phyloP scores from a whole-genome alignment of 1,140 invertebrate genomes.

The Drosophila kepulauana region DNA sequence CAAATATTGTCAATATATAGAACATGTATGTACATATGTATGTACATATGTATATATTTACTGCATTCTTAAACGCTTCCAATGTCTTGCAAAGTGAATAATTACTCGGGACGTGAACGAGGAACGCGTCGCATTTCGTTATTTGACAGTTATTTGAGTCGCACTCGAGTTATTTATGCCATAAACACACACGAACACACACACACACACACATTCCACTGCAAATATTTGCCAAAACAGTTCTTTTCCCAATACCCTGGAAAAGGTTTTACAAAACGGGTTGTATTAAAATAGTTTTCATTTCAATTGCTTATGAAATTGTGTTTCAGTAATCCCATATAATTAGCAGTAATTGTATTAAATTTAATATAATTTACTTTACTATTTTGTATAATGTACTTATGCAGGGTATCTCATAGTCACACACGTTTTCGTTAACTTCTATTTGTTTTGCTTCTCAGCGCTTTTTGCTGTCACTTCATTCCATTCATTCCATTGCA shows the following conservation, averaged over 20 bases:
- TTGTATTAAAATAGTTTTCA: too few species aligned
- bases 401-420: neutral
- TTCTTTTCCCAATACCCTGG: neutral
- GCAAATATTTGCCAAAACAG: constrained; percentile 2
- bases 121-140: constrained; percentile 24
- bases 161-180: constrained; percentile 53
- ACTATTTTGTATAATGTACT: too few species aligned
- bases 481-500: neutral
- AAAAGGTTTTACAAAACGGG: neutral
- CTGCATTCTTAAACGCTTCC: constrained; percentile 43
- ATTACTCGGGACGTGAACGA: constrained; percentile 16
- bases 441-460: neutral
- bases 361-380: too few species aligned
- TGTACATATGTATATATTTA: neutral
- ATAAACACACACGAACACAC: neutral
- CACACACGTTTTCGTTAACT: neutral
- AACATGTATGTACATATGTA: too few species aligned
- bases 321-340: too few species aligned
- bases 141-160: constrained; percentile 12
- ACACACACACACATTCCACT: constrained; percentile 3
- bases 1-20: too few species aligned
- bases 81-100: constrained; percentile 32
- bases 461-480: neutral
- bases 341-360: too few species aligned
- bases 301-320: too few species aligned